Evolutionary conservation across 2,113 vertebrate genomes (phyloP), one percentile per base, ranked within the genome.

Genomic region (Columbina picui): DNA sequence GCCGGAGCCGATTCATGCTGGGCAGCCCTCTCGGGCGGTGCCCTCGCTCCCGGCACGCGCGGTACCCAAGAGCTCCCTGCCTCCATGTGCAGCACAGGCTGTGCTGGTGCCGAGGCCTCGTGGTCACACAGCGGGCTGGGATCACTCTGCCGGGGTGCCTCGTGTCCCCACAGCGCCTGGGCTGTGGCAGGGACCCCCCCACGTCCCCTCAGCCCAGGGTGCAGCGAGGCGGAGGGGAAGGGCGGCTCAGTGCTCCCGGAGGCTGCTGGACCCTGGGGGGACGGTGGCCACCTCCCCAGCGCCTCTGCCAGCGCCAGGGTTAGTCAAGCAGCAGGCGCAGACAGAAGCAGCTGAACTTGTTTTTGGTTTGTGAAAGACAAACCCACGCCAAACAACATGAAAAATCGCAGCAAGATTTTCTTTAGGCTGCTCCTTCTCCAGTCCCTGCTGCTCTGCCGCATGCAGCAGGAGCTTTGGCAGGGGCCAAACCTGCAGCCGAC

Each of bases 271-370:
- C 21, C 57, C 22, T 11, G 16, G 34, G 52, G n/a, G 63, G 18
- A 45, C 3, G 4, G 34, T 12, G 70, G 43, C 78, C 87, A 34
- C 74, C 71, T 65, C 69, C 81, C 45, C 0, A 2, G 65, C 13
- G 10, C 59, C 74, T 49, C 55, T 67, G 59, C 30, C 88, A 29
- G 43, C 1, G 0, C 80, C 57, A n/a, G 29, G 52, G 56, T 49
- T 79, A 49, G 87, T 8, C 30, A 38, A 81, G 65, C 56, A 10
- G 34, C 10, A 3, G 80, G 60, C 4, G 2, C 56, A 49, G 78
- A 27, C 81, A 90, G 90, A 80, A 90, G 90, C 57, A 63, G 86
- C 60, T 65, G 12, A 87, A 94, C 91, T 85, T 17, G 80, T 90
- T 87, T 90, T 81, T 75, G 90, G 89, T 27, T 87, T 71, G 47